These are phyloP conservation scores for Syngnathus typhle DNA, from an alignment of 2,113 vertebrate genomes.

Conservation along the genomic window DNA sequence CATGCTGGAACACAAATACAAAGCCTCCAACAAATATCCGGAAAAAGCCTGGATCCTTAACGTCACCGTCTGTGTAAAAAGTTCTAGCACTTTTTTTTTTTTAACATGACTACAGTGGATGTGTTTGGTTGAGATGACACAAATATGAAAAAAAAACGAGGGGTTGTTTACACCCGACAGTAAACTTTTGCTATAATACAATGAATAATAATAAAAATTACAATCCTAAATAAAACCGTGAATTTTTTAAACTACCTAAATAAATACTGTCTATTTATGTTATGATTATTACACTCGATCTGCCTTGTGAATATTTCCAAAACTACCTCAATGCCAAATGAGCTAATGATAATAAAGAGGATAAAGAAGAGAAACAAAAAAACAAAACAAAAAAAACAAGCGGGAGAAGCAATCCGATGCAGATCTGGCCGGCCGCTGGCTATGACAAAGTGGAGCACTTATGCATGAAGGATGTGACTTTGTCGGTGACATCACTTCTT, in stretches of 20 bases:
- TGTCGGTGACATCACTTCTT: constrained; percentile 62
- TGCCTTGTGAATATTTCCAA: constrained; percentile 19
- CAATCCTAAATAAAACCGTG: too few species aligned
- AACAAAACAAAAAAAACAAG: constrained; percentile 21
- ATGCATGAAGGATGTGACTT: constrained; percentile 67
- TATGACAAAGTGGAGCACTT: constrained; percentile 70
- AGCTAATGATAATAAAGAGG: constrained; percentile 58
- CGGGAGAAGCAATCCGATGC: constrained; percentile 42
- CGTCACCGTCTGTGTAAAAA: not conserved
- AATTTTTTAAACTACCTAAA: too few species aligned
- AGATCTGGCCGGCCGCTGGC: constrained; percentile 51
- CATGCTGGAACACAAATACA: constrained; percentile 1
- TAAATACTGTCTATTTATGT: too few species aligned
- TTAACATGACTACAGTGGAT: too few species aligned
- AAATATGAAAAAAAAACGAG: too few species aligned
- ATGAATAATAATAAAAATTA: too few species aligned
- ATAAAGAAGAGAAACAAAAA: constrained; percentile 15
- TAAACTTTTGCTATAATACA: too few species aligned
- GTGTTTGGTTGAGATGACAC: too few species aligned
- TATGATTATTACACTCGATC: not conserved
- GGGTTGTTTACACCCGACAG: too few species aligned
- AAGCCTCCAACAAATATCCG: not conserved
- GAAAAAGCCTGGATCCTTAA: not conserved
- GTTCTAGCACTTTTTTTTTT: too few species aligned
- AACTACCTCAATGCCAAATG: constrained; percentile 43